phyloP scores from a whole-genome alignment of 92 coral and sea anemone species.

The Zoanthus sansibaricus region DNA sequence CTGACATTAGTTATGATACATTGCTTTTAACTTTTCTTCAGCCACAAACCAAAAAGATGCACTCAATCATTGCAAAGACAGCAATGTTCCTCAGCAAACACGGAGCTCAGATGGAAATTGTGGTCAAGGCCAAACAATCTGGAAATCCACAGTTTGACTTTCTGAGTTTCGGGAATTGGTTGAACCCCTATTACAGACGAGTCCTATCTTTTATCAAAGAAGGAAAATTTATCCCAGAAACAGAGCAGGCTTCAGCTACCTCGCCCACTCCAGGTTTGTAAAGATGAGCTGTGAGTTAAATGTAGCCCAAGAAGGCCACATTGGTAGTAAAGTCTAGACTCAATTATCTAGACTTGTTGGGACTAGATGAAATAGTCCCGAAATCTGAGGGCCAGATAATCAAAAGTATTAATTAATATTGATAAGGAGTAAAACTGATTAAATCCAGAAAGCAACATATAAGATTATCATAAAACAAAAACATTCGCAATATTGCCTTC shows the following conservation, averaged over 20 bases:
- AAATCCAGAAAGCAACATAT: too few relatives aligned
- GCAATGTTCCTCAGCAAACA: slow-evolving; percentile 95
- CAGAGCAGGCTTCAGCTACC: slow-evolving; percentile 61
- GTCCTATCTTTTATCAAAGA: slow-evolving; percentile 77
- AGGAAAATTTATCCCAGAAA: slow-evolving; percentile 75
- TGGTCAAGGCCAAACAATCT: slow-evolving; percentile 97
- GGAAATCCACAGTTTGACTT: slow-evolving; percentile 99
- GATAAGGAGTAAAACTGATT: too few relatives aligned
- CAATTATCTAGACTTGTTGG: too few relatives aligned
- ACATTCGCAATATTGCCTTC: too few relatives aligned
- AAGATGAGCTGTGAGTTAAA: too few relatives aligned
- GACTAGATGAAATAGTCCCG: too few relatives aligned
- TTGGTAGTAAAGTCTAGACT: too few relatives aligned
- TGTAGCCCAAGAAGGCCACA: too few relatives aligned
- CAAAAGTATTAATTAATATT: too few relatives aligned
- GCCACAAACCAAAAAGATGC: slow-evolving; percentile 97
- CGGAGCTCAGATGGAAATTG: slow-evolving; percentile 97
- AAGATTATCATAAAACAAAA: too few relatives aligned
- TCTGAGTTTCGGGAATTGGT: slow-evolving; percentile 86
- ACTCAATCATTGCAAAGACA: slow-evolving; percentile 94
- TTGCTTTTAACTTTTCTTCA: slow-evolving; percentile 39
- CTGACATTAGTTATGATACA: too few relatives aligned
- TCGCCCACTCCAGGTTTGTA: slow-evolving; percentile 60
- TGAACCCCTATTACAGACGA: slow-evolving; percentile 96
- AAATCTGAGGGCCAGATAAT: too few relatives aligned